Percentiles rank a stretch among this genome's conserved stretches.
Conservation (phyloP, 2,113 vertebrate species). For the Bettongia penicillata region DNA sequence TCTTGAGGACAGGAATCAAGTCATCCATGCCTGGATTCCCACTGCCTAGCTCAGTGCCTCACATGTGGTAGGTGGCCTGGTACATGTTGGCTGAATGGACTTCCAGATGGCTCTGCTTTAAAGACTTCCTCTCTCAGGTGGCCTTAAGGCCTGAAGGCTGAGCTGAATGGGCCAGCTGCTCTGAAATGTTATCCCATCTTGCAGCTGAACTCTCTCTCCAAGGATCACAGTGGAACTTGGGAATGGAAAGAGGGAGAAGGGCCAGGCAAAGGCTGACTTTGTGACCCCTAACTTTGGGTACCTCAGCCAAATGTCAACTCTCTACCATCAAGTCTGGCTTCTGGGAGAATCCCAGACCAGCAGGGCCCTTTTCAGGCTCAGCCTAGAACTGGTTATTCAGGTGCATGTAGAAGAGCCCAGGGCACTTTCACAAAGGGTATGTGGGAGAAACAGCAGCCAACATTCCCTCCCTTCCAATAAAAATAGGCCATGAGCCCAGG, state of each 20-base stretch:
- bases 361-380: background rate
- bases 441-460: conserved; percentile 65
- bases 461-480: conserved; percentile 71
- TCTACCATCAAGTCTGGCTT: conserved; percentile 48
- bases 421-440: conserved; percentile 64
- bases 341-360: conserved; percentile 34
- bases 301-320: conserved; percentile 25
- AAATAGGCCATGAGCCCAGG: conserved; percentile 65
- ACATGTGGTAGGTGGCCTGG: background rate
- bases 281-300: conserved; percentile 20
- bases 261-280: conserved; percentile 11
- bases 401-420: conserved; percentile 68
- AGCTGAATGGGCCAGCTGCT: background rate
- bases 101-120: background rate
- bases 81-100: background rate
- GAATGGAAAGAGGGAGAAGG: background rate
- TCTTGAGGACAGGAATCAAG: background rate
- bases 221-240: background rate
- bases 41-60: background rate
- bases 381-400: conserved; percentile 65
- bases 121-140: background rate
- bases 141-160: background rate
- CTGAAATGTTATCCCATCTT: background rate
- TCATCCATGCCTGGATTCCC: background rate
- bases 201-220: conserved; percentile 31